These are phyloP conservation scores for Arvicanthis niloticus DNA, from an alignment of 2,113 vertebrate species.

Conservation along the genomic window DNA sequence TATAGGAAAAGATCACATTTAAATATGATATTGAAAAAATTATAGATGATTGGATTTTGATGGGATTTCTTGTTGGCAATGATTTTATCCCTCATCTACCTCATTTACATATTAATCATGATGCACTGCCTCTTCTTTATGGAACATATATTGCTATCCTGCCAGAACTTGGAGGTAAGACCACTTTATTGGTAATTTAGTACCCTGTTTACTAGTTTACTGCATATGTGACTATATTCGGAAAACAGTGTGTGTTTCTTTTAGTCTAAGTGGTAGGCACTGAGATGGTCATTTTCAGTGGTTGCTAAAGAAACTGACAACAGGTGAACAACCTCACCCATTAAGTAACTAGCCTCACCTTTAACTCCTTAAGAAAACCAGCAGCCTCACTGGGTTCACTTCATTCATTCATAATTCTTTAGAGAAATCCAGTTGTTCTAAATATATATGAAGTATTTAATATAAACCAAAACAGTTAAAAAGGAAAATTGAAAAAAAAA, in stretches of 20 bases:
- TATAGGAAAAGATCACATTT: conserved; percentile 92
- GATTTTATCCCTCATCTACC: conserved; percentile 99
- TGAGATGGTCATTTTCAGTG: conserved; percentile 21
- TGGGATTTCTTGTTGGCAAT: conserved; percentile 99
- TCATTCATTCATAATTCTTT: conserved; percentile 39
- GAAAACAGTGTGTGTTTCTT: neutral
- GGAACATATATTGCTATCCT: conserved; percentile 95
- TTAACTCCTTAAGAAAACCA: conserved; percentile 36
- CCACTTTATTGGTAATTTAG: conserved; percentile 41
- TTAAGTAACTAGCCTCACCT: neutral
- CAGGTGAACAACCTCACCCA: neutral
- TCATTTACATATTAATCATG: conserved; percentile 98
- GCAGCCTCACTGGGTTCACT: neutral
- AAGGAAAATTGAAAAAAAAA: conserved; percentile 1
- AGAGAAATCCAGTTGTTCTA: conserved; percentile 29
- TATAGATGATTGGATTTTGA: conserved; percentile 99
- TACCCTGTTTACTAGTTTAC: conserved; percentile 35
- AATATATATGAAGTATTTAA: conserved; percentile 38
- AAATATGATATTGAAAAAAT: conserved; percentile 97
- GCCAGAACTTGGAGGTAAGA: conserved; percentile 95
- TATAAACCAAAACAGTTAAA: conserved; percentile 22
- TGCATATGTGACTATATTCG: conserved; percentile 2
- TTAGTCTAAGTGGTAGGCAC: neutral
- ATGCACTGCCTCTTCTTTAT: conserved; percentile 97
- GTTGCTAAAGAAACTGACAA: conserved; percentile 29